Base-by-base conservation (phyloP, 2,797 vertebrate genomes). In the Siniperca obscura region DNA sequence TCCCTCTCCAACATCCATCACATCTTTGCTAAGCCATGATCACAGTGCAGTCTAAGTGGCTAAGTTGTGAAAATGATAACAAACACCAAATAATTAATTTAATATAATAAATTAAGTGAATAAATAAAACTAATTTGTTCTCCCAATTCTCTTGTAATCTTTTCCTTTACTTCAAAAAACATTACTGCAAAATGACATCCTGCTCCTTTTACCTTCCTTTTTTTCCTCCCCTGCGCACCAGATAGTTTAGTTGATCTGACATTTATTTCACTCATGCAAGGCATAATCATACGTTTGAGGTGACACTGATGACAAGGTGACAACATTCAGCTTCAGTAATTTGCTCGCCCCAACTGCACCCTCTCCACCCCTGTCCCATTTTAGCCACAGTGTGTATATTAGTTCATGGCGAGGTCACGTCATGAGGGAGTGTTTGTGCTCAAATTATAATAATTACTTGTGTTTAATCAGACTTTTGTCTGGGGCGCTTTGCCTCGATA, bases 281-380 rank as follows among this genome's bases (percentile, higher is more conserved):
- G 3, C 69, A 67, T 78, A 80, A 87, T 81, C 70, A 79, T 25
- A 62, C 68, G n/a, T 78, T 77, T 68, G 38, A 17, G 36, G n/a
- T 74, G 78, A 68, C 76, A 87, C 76, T 77, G 52, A 68, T 78
- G 76, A 83, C 70, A 86, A 82, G 61, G 64, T 77, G 83, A 86
- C 68, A 83, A 81, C 34, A 71, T 22, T 85, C 73, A 74, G 84
- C 70, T 74, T 66, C 66, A 60, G 73, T 74, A 42, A 78, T 76
- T 82, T 78, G 53, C 59, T 62, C 56, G 66, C 46, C 22, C 19
- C 25, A 16, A 10, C 27, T 61, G 48, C 65, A 25, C 52, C 46
- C 36, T 70, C 52, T 55, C 40, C 14, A 9, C 2, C 46, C 44
- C 36, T 8, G 68, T 75, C 59, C 50, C 56, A 59, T 85, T 87